phyloP scores from a whole-genome alignment of 1,140 invertebrate species.

The Orchestia grillus region DNA sequence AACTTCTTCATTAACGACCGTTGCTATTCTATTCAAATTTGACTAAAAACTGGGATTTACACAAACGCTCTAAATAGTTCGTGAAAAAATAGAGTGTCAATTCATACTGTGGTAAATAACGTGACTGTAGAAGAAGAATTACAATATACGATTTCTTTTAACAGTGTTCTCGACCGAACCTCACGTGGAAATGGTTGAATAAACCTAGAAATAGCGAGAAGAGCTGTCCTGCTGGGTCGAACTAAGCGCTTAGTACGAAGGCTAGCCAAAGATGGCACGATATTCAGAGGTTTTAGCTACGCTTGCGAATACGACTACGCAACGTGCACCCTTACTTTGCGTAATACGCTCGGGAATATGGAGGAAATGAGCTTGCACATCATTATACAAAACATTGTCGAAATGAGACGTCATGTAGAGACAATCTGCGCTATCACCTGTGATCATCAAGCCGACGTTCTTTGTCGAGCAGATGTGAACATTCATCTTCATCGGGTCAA shows the following conservation, averaged over 20 bases:
- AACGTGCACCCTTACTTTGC: neutral
- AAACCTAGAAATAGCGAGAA: neutral
- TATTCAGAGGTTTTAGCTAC: neutral
- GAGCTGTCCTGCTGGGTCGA: neutral
- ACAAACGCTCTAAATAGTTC: too few species aligned
- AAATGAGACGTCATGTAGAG: neutral
- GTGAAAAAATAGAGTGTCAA: too few species aligned
- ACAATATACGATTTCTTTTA: neutral
- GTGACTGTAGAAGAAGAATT: neutral
- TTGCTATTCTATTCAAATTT: too few species aligned
- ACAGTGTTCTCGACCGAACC: neutral
- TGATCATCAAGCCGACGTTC: neutral
- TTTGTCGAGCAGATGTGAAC: neutral
- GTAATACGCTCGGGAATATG: neutral
- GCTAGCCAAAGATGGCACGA: neutral
- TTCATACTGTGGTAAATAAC: neutral
- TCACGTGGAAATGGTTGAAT: neutral
- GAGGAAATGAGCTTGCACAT: neutral
- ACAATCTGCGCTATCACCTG: neutral
- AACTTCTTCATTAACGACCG: too few species aligned
- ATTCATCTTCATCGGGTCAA: neutral
- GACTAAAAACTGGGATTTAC: too few species aligned
- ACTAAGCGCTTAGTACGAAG: neutral
- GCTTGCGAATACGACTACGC: neutral
- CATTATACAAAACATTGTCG: constrained; percentile 9